A percentile compares a stretch with the other conserved stretches of the same genome.
Conservation (phyloP, 2,888 invertebrate species). For the Caenorhabditis wallacei region DNA sequence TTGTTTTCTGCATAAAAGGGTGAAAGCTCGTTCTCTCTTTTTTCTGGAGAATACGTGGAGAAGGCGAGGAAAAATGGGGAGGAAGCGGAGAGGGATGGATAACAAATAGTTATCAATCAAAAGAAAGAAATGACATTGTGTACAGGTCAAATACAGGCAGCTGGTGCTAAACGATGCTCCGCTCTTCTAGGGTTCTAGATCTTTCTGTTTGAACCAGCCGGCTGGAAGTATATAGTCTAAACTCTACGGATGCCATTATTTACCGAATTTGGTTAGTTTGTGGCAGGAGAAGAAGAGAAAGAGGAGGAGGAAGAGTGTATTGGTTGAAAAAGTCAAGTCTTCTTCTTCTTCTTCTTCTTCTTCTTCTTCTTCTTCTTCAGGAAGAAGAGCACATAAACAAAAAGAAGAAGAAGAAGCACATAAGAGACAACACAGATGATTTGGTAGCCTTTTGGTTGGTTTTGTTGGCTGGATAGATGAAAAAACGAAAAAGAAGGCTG, state of each 20-base stretch:
- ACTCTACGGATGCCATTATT: constrained; percentile 7
- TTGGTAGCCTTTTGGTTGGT: constrained; percentile 25
- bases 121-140: constrained; percentile 3
- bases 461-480: background rate
- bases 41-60: background rate
- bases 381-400: constrained; percentile 62
- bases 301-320: background rate
- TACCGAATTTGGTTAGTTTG: constrained; percentile 49
- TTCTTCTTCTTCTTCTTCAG: constrained; percentile 46
- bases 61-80: background rate
- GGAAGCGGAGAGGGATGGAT: background rate
- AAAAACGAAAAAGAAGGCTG: background rate
- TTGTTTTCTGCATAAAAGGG: constrained; percentile 16
- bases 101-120: constrained; percentile 46
- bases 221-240: background rate
- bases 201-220: too few species aligned
- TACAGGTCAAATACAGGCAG: constrained; percentile 1
- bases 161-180: background rate
- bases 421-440: constrained; percentile 47
- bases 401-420: constrained; percentile 33
- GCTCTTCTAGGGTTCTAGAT: too few species aligned
- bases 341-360: too few species aligned
- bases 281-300: background rate
- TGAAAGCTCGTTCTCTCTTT: background rate
- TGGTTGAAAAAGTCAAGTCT: constrained; percentile 29